phyloP scores from a whole-genome alignment of 1,140 invertebrate species.

The Temnothorax longispinosus region DNA sequence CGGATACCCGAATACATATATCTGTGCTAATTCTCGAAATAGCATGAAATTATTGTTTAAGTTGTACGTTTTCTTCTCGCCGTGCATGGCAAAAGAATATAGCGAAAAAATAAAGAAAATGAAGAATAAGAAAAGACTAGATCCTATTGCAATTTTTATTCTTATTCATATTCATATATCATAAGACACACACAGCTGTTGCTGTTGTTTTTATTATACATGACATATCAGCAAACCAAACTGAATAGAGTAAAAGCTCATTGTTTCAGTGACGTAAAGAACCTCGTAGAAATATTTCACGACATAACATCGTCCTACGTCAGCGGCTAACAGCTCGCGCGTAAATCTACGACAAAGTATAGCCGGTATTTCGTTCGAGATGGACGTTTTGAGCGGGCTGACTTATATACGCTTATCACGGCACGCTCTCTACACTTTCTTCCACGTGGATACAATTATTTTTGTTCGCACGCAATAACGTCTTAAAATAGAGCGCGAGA shows the following conservation, averaged over 20 bases:
- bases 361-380: constrained; percentile 41
- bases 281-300: constrained; percentile 38
- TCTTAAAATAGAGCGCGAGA: constrained; percentile 51
- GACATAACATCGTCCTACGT: constrained; percentile 3
- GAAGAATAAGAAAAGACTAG: not conserved
- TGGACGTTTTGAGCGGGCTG: constrained; percentile 51
- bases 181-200: not conserved
- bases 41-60: not conserved
- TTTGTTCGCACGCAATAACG: constrained; percentile 65
- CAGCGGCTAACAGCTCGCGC: constrained; percentile 26
- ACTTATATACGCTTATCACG: constrained; percentile 60
- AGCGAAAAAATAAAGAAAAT: not conserved
- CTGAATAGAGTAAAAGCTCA: not conserved
- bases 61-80: not conserved
- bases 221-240: not conserved
- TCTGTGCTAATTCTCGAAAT: constrained; percentile 43
- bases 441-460: constrained; percentile 56
- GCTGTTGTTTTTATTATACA: too few relatives aligned
- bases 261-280: not conserved
- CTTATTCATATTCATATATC: not conserved
- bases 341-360: constrained; percentile 41
- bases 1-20: not conserved
- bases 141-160: not conserved
- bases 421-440: constrained; percentile 61
- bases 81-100: not conserved